phyloP scores from a whole-genome alignment of 2,888 invertebrate species.

The Pristionchus arcanus region DNA sequence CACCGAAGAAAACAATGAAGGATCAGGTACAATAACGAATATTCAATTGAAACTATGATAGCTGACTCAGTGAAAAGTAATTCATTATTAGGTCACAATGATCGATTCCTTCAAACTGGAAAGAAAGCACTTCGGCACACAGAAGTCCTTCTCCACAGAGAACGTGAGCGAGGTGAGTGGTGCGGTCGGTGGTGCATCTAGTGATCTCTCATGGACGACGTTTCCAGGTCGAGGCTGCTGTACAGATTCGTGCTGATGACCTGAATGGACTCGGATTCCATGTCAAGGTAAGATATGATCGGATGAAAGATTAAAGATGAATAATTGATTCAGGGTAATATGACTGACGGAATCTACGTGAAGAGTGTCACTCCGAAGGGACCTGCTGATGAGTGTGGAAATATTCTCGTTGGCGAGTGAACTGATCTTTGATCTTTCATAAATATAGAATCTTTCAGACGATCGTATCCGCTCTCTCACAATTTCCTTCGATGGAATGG shows the following conservation, averaged over 20 bases:
- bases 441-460: constrained; percentile 83
- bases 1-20: constrained; percentile 55
- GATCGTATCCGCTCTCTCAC: constrained; percentile 91
- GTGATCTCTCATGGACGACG: background rate
- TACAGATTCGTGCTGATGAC: constrained; percentile 65
- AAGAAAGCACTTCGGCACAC: constrained; percentile 67
- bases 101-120: constrained; percentile 71
- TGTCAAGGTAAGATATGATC: constrained; percentile 56
- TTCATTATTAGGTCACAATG: constrained; percentile 65
- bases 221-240: constrained; percentile 65
- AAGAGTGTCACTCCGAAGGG: constrained; percentile 91
- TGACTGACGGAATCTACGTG: constrained; percentile 91
- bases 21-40: constrained; percentile 41
- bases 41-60: no score
- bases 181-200: constrained; percentile 8
- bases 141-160: constrained; percentile 70
- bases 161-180: constrained; percentile 66
- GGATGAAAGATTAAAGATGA: background rate
- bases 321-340: constrained; percentile 85
- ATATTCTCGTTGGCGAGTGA: constrained; percentile 86
- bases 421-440: background rate
- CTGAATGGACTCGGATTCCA: constrained; percentile 70
- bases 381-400: constrained; percentile 90
- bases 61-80: no score
- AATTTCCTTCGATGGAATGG: constrained; percentile 91